A percentile compares a stretch with the other conserved stretches of the same genome.
Evolutionary conservation across 2,888 invertebrate species (phyloP).

Genomic region (Rapana venosa): DNA sequence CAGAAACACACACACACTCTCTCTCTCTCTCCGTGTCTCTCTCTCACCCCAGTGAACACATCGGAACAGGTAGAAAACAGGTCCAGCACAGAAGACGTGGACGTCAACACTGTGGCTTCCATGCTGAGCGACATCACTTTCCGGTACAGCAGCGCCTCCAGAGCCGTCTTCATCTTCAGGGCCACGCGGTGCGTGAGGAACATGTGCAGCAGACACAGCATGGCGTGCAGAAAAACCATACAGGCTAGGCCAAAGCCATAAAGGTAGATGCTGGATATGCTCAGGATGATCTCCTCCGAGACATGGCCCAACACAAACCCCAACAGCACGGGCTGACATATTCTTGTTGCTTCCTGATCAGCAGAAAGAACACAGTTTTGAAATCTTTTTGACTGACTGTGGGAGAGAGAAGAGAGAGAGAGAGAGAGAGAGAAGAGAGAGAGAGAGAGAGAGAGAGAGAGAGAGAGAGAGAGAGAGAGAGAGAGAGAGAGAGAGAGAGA

Average conservation of each 20-base stretch:
- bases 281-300: constrained; percentile 52
- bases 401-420: too few species aligned
- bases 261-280: constrained; percentile 51
- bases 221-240: constrained; percentile 41
- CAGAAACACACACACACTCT: too few species aligned
- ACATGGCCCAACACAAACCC: constrained; percentile 77
- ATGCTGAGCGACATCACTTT: constrained; percentile 57
- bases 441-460: too few species aligned
- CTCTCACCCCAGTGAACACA: constrained; percentile 84
- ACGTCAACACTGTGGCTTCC: constrained; percentile 81
- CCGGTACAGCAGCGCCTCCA: constrained; percentile 54
- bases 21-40: too few species aligned
- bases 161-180: constrained; percentile 56
- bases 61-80: constrained; percentile 94
- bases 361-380: neutral
- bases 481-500: too few species aligned
- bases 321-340: constrained; percentile 77
- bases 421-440: too few species aligned
- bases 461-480: too few species aligned
- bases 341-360: constrained; percentile 64
- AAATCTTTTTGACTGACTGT: neutral
- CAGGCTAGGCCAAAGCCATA: constrained; percentile 47
- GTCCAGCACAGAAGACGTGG: constrained; percentile 93
- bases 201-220: constrained; percentile 50
- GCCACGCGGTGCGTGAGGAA: constrained; percentile 52